Evolutionary conservation across 53 echinoderm and acorn worm genomes (phyloP).

Genomic region (Pentamera pediparva): DNA sequence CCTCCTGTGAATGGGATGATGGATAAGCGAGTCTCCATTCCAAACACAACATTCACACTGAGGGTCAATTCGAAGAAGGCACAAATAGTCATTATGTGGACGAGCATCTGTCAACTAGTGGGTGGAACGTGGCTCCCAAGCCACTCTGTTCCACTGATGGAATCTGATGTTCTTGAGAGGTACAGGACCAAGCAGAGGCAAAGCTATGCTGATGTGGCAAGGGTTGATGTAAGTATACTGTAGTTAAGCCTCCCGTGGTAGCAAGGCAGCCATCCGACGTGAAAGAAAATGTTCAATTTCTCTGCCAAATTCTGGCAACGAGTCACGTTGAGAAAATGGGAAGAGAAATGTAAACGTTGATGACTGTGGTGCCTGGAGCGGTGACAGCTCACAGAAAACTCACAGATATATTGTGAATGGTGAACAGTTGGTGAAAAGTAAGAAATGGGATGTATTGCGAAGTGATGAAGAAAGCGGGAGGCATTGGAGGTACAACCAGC

Average conservation of each 20-base stretch:
- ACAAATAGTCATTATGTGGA: not conserved
- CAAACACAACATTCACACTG: not conserved
- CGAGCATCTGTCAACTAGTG: not conserved
- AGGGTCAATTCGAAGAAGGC: not conserved
- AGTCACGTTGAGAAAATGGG: not conserved
- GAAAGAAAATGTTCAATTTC: not conserved
- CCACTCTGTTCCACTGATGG: not conserved
- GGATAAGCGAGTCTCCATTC: not conserved
- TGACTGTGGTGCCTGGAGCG: slow-evolving; percentile 20
- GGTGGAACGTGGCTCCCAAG: not conserved
- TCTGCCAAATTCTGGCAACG: not conserved
- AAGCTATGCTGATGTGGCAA: too few species aligned
- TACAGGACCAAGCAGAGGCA: too few species aligned
- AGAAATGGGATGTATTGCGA: not conserved
- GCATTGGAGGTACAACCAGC: slow-evolving; percentile 9
- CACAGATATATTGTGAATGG: slow-evolving; percentile 1
- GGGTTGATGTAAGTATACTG: too few species aligned
- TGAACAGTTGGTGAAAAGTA: not conserved
- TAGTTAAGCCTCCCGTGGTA: too few species aligned
- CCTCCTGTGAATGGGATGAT: slow-evolving; percentile 17
- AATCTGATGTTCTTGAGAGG: too few species aligned
- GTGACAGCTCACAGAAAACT: not conserved
- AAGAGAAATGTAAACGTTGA: not conserved
- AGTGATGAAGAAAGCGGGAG: not conserved
- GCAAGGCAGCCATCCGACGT: not conserved